Evolutionary conservation across 2,113 vertebrate genomes (phyloP).

Genomic region (Bubalus kerabau): DNA sequence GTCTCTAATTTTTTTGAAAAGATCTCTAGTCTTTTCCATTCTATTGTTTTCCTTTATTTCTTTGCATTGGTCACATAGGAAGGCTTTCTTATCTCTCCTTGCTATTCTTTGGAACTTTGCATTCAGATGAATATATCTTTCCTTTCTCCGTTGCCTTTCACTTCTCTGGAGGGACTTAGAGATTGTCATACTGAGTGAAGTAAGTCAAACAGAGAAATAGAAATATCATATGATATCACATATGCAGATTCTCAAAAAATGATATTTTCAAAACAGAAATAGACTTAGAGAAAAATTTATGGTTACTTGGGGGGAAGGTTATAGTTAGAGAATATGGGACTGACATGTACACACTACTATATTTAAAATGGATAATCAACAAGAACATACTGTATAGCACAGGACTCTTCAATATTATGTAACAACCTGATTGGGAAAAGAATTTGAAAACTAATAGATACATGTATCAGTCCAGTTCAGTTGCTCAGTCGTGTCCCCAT

Average conservation of each 20-base stretch:
- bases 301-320: not conserved
- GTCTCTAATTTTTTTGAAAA: not conserved
- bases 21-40: not conserved
- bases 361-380: not conserved
- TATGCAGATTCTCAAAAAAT: not conserved
- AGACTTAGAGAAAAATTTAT: not conserved
- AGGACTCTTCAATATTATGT: not conserved
- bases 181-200: not conserved
- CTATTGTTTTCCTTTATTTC: not conserved
- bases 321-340: not conserved
- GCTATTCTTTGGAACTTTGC: not conserved
- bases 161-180: not conserved
- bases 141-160: not conserved
- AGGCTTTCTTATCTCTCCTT: not conserved
- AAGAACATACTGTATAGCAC: not conserved
- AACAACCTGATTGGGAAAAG: not conserved
- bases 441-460: not conserved
- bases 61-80: not conserved
- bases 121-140: not conserved
- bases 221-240: not conserved
- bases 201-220: not conserved
- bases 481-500: too few relatives aligned
- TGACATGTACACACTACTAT: not conserved
- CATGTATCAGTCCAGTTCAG: not conserved
- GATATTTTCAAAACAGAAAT: not conserved